Base-by-base conservation (phyloP, 2,888 invertebrate species). In the Keiferia lycopersicella region DNA sequence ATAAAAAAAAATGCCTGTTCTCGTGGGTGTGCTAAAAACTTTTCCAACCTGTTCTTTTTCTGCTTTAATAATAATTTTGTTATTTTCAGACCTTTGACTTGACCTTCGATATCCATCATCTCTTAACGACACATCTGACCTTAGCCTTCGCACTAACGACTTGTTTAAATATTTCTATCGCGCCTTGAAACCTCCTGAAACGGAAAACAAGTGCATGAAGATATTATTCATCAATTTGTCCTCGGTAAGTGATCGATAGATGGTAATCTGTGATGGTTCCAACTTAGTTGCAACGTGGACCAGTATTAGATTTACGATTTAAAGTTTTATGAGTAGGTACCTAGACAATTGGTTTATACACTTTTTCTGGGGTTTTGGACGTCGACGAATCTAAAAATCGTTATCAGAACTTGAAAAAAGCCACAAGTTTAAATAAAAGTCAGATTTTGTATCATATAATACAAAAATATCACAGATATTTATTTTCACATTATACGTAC, bases 391-490 rank as follows among this genome's bases (percentile, higher is more conserved):
- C n/a, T n/a, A n/a, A n/a, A n/a, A n/a, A n/a, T n/a, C n/a, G n/a
- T n/a, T n/a, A n/a, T 34, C 34, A 34, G 8, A 34, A 20, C 10
- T 30, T n/a, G n/a, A 30, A 56, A 56, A 56, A 56, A 53, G 26
- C n/a, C 34, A n/a, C n/a, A n/a, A n/a, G n/a, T n/a, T n/a, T n/a
- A n/a, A n/a, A n/a, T 14, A 6, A 8, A 10, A 30, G 12, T 56
- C 12, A 12, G 4, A 1, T 26, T 45, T 64, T 76, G 76, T 74
- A 76, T 56, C 80, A 74, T 83, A 80, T 84, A 84, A 82, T 83
- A 81, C 73, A 81, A 82, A 84, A 80, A 81, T 84, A 87, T 84
- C 85, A 86, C 82, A 86, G 80, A 65, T 69, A 69, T 68, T 75
- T 76, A 79, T 81, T 81, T 82, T 79, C 68, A 80, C 76, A 80